A percentile compares a stretch with the other conserved stretches of the same genome.
phyloP scores from a whole-genome alignment of 1,140 invertebrate species.

The Camponotus floridanus region DNA sequence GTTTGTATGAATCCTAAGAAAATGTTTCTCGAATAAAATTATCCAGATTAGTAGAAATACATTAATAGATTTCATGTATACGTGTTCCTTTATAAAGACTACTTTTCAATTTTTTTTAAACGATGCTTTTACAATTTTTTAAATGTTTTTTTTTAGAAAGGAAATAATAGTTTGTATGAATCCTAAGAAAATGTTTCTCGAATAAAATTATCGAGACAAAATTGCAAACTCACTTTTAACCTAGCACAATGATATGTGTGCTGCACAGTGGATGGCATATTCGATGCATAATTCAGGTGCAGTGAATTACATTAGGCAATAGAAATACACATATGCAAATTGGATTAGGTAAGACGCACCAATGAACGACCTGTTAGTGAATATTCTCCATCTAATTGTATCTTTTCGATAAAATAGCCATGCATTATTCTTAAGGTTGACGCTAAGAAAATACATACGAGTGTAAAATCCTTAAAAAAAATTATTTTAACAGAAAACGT shows the following conservation, averaged over 20 bases:
- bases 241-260: neutral
- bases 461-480: neutral
- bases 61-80: no score
- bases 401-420: no score
- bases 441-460: neutral
- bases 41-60: neutral
- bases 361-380: constrained; percentile 11
- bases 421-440: neutral
- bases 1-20: neutral
- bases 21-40: neutral
- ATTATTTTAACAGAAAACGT: neutral
- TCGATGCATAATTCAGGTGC: constrained; percentile 34
- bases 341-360: constrained; percentile 2
- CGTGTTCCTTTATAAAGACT: no score
- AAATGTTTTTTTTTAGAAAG: neutral
- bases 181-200: neutral
- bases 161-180: neutral
- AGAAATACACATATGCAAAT: constrained; percentile 29
- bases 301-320: neutral
- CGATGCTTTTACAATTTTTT: neutral
- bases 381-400: neutral
- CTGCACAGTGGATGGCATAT: neutral
- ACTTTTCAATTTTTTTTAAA: neutral
- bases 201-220: constrained; percentile 27
- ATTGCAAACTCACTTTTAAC: neutral